Evolutionary conservation across 2,113 vertebrate species (phyloP), one percentile per base, ranked within the genome.

Genomic region (Excalfactoria chinensis): DNA sequence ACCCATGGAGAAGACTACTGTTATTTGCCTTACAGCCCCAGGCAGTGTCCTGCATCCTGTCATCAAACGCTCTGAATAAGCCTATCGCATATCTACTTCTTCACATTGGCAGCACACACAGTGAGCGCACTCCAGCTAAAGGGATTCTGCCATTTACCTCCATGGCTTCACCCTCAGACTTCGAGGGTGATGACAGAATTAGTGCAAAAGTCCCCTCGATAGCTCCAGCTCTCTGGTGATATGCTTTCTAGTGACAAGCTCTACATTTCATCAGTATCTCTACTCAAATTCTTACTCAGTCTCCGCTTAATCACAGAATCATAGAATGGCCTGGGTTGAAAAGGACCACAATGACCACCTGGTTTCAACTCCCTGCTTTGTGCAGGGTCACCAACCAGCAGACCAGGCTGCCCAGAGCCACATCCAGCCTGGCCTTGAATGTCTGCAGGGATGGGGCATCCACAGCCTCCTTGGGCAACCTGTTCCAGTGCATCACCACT

Each of bases 1-100:
- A 75, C 86, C 95, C 70, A 53, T n/a, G 80, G 95, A 95, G 84
- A 94, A 96, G 93, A 92, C 92, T 48, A 90, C 73, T 82, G 74
- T 82, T 94, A 94, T 82, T 86, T 89, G 77, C 58, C 73, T 88
- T 20, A 34, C 3, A 92, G 88, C 90, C 88, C 83, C 84, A 94
- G 86, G 88, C 70, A 92, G 53, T 9, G 69, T 72, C 92, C 95
- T 86, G 88, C 80, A 94, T 75, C 86, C 90, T 94, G 73, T 90
- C 79, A 94, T 92, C 93, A 94, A 93, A 82, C 30, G 53, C 92
- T 95, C 75, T 84, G 62, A 81, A 2, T 55, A 78, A 68, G 53
- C 60, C 70, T 35, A 81, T 48, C 58, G 44, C 25, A 78, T 58
- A 25, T 28, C 48, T 69, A 44, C 48, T 91, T 89, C 84, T 53